phyloP scores from a whole-genome alignment of 2,797 vertebrate species.

The Bothrops alternatus region DNA sequence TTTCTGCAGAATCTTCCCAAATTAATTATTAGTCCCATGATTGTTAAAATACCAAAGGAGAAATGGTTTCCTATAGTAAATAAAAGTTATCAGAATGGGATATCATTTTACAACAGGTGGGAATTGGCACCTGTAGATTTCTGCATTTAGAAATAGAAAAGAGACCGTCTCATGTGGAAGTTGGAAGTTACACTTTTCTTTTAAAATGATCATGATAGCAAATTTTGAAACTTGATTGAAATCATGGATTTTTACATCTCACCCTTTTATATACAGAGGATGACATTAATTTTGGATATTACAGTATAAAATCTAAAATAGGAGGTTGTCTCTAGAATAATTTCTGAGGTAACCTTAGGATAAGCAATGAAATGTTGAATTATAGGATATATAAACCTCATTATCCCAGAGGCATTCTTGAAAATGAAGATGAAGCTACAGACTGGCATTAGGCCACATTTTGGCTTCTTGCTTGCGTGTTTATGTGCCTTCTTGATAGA shows the following conservation, averaged over 20 bases:
- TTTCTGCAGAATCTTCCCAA: background rate
- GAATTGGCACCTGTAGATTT: background rate
- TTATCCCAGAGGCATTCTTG: background rate
- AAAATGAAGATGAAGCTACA: background rate
- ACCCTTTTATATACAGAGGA: background rate
- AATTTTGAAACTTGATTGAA: background rate
- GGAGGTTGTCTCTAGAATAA: background rate
- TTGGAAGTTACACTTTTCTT: background rate
- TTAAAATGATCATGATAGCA: background rate
- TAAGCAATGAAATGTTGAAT: conserved; percentile 2
- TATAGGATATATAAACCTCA: background rate
- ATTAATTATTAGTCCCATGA: background rate
- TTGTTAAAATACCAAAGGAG: background rate
- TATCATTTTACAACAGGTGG: background rate
- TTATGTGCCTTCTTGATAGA: background rate
- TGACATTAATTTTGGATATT: background rate
- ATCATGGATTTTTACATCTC: too few species aligned
- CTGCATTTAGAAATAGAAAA: background rate
- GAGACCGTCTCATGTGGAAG: background rate
- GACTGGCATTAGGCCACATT: background rate
- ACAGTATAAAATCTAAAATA: conserved; percentile 2
- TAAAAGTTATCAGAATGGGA: background rate
- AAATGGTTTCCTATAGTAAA: background rate
- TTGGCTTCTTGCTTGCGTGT: background rate
- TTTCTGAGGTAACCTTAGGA: background rate